Conservation (phyloP, 2,888 invertebrate genomes). For the Amaurobius ferox region DNA sequence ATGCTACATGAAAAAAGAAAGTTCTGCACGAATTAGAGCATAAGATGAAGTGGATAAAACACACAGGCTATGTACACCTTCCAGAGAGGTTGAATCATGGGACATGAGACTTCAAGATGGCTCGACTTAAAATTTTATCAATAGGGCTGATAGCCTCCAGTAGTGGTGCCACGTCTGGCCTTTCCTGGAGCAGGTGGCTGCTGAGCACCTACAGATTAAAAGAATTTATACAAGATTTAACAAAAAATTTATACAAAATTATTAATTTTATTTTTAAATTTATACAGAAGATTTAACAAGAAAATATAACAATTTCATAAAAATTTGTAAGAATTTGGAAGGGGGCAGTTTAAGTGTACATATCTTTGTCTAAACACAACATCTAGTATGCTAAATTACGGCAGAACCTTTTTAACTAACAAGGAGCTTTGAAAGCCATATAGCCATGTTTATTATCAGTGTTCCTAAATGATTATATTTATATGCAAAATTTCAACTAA, state of each 20-base stretch:
- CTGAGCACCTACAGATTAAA: slow-evolving; percentile 59
- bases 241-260: background rate
- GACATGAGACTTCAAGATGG: slow-evolving; percentile 52
- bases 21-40: slow-evolving; percentile 67
- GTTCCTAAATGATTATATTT: no score
- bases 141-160: slow-evolving; percentile 68
- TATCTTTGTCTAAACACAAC: no score
- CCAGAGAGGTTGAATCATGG: slow-evolving; percentile 35
- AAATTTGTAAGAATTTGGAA: no score
- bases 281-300: no score
- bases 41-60: slow-evolving; percentile 71
- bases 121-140: slow-evolving; percentile 58
- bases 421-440: no score
- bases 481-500: no score
- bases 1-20: slow-evolving; percentile 59
- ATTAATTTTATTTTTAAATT: no score
- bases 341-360: no score
- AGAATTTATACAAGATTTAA: slow-evolving; percentile 2
- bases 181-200: slow-evolving; percentile 66
- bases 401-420: no score
- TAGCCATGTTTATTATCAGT: no score
- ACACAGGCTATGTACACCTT: slow-evolving; percentile 71
- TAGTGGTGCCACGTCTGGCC: slow-evolving; percentile 67
- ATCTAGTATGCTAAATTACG: no score
- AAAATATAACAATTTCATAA: no score